Conservation (phyloP, 2,888 invertebrate genomes). For the Cremastinae sp. region DNA sequence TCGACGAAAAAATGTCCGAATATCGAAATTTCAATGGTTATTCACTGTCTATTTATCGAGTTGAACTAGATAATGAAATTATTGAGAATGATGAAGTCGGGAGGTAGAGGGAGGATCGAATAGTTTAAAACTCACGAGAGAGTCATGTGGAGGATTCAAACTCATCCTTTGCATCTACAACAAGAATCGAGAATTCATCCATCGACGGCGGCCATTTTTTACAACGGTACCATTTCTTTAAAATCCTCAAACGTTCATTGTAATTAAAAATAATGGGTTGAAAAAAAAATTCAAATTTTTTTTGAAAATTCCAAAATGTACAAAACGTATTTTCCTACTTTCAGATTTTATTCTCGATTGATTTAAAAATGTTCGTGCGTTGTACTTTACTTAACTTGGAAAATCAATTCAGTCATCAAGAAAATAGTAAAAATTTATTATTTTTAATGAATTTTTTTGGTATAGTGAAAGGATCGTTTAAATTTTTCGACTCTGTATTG, state of each 20-base stretch:
- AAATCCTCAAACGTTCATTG: too few relatives aligned
- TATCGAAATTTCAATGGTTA: neutral
- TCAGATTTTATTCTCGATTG: too few relatives aligned
- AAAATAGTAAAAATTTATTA: too few relatives aligned
- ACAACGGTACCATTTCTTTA: conserved; percentile 80
- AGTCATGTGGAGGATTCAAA: conserved; percentile 79
- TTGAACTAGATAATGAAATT: conserved; percentile 39
- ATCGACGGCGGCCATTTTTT: conserved; percentile 81
- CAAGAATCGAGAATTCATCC: conserved; percentile 80
- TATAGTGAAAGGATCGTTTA: too few relatives aligned
- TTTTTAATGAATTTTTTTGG: too few relatives aligned
- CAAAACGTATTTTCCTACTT: too few relatives aligned
- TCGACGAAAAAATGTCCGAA: neutral
- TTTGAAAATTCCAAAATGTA: too few relatives aligned
- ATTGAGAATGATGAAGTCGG: conserved; percentile 37
- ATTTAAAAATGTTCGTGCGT: too few relatives aligned
- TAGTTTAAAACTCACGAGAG: conserved; percentile 34
- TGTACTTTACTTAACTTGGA: too few relatives aligned
- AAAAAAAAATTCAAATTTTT: too few relatives aligned
- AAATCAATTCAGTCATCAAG: too few relatives aligned
- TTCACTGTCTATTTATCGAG: neutral
- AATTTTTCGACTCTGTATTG: too few relatives aligned
- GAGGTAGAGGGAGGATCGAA: conserved; percentile 35
- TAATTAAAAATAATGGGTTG: neutral
- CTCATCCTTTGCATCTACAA: conserved; percentile 81